These are phyloP conservation scores for Capra hircus DNA, from an alignment of 2,113 vertebrate genomes.

Conservation along the genomic window DNA sequence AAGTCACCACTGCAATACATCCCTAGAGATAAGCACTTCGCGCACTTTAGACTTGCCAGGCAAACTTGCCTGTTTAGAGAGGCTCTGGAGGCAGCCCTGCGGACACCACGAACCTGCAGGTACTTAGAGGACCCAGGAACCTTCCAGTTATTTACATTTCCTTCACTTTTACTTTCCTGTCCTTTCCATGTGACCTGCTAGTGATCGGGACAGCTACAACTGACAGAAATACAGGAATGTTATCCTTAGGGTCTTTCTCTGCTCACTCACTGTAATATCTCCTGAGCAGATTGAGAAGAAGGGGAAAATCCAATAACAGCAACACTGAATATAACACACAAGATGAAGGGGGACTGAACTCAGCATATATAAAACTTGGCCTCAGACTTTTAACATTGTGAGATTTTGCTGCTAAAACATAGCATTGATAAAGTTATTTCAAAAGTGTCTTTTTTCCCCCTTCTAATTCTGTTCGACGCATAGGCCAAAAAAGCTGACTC, in stretches of 20 bases:
- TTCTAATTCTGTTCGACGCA: slow-evolving; percentile 19
- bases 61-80: not conserved
- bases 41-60: not conserved
- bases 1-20: not conserved
- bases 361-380: not conserved
- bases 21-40: not conserved
- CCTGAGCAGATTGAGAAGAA: not conserved
- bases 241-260: not conserved
- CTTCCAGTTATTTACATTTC: not conserved
- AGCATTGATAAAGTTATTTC: not conserved
- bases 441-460: not conserved
- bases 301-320: not conserved
- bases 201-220: not conserved
- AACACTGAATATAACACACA: not conserved
- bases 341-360: not conserved
- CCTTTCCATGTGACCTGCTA: not conserved
- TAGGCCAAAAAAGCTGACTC: slow-evolving; percentile 97
- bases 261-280: not conserved
- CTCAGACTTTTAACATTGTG: not conserved
- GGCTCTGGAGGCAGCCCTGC: not conserved
- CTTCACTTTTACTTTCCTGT: not conserved
- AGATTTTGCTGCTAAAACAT: not conserved
- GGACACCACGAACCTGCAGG: not conserved
- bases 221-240: not conserved
- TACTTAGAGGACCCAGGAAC: not conserved